phyloP scores from a whole-genome alignment of 2,113 vertebrate genomes.

The Platysteira castanea region DNA sequence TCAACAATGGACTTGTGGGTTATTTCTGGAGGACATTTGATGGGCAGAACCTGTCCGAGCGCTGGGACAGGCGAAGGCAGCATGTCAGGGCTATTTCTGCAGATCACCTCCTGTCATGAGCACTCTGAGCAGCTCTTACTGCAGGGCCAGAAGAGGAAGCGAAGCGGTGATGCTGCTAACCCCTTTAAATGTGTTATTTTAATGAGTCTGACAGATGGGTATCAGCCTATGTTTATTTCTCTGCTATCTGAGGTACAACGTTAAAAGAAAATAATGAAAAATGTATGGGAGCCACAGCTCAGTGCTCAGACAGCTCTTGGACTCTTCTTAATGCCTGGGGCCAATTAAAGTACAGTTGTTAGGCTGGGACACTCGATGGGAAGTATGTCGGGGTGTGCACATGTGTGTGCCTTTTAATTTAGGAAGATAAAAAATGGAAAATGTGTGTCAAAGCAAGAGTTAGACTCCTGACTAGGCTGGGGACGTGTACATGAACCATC shows the following conservation, averaged over 20 bases:
- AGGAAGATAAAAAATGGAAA: not conserved
- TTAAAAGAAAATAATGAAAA: not conserved
- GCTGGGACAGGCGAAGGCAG: not conserved
- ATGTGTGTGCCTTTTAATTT: not conserved
- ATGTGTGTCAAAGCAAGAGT: not conserved
- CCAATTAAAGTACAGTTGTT: not conserved
- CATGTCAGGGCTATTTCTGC: not conserved
- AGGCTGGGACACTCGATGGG: not conserved
- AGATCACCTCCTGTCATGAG: not conserved
- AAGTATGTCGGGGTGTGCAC: not conserved
- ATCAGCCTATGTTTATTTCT: not conserved
- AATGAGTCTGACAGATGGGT: not conserved
- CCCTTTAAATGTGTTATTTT: not conserved
- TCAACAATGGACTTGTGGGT: not conserved
- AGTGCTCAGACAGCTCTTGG: not conserved
- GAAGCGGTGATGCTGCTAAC: not conserved
- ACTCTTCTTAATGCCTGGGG: not conserved
- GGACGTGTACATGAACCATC: not conserved
- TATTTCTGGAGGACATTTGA: not conserved
- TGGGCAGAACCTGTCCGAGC: not conserved
- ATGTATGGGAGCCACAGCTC: rapidly evolving
- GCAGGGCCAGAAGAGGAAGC: not conserved
- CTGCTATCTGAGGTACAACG: not conserved
- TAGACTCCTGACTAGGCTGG: not conserved
- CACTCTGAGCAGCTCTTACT: not conserved